Evolutionary conservation across 92 coral and sea anemone genomes (phyloP).

Genomic region (Parazoanthus atlanticus): DNA sequence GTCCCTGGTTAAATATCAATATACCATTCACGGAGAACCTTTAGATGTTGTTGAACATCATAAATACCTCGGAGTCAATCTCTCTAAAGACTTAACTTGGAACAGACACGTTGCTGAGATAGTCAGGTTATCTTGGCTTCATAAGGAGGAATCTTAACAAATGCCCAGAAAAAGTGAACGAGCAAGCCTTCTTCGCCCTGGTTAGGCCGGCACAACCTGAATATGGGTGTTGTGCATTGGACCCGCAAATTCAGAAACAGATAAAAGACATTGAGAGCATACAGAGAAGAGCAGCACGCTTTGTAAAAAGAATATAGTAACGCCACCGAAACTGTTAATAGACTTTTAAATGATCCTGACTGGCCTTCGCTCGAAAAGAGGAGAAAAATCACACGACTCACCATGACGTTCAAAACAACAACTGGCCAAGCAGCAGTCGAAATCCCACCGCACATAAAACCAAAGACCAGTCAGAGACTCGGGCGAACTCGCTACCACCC

Average conservation of each 20-base stretch:
- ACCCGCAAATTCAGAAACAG: neutral
- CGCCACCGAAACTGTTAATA: neutral
- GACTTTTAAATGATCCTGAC: neutral
- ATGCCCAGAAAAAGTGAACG: slow-evolving; percentile 24
- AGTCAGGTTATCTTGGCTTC: slow-evolving; percentile 2
- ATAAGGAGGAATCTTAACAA: slow-evolving; percentile 38
- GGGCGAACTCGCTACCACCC: neutral
- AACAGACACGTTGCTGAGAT: neutral
- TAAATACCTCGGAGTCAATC: slow-evolving; percentile 24
- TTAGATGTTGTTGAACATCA: slow-evolving; percentile 33
- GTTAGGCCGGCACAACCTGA: slow-evolving; percentile 27
- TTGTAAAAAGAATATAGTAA: neutral
- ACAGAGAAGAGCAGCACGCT: neutral
- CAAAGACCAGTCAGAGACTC: neutral
- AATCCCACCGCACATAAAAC: neutral
- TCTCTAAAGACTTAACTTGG: slow-evolving; percentile 21
- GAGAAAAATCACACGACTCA: neutral
- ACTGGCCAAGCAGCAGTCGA: neutral
- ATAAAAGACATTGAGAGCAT: too few species aligned
- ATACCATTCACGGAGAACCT: slow-evolving; percentile 38
- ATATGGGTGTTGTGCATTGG: slow-evolving; percentile 15
- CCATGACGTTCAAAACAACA: neutral
- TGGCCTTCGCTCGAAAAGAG: too few species aligned
- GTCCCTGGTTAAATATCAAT: slow-evolving; percentile 30
- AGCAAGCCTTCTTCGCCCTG: slow-evolving; percentile 14